phyloP scores from a whole-genome alignment of 2,888 invertebrate genomes.

The Catocala nupta region DNA sequence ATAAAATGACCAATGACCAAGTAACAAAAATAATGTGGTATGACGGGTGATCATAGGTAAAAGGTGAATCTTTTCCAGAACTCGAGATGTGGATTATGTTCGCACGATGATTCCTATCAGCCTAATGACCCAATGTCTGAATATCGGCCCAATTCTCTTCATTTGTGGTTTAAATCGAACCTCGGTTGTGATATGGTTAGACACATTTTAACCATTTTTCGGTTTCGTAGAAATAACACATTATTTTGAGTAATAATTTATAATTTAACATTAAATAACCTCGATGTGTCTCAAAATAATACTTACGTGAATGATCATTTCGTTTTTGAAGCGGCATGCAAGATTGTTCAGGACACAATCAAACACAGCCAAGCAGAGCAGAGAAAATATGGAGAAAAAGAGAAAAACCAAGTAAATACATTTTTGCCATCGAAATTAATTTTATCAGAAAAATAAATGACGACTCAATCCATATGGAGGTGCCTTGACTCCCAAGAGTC shows the following conservation, averaged over 20 bases:
- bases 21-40: conserved; percentile 68
- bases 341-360: conserved; percentile 93
- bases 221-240: conserved; percentile 43
- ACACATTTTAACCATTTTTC: conserved; percentile 38
- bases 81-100: conserved; percentile 50
- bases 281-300: conserved; percentile 88
- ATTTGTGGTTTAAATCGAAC: conserved; percentile 39
- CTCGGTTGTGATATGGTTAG: conserved; percentile 43
- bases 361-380: conserved; percentile 95
- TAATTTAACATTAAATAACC: conserved; percentile 58
- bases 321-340: conserved; percentile 92
- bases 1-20: conserved; percentile 64
- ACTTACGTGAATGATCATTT: conserved; percentile 92
- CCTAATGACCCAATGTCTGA: conserved; percentile 47
- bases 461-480: conserved; percentile 82
- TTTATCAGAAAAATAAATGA: conserved; percentile 85
- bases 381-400: conserved; percentile 93
- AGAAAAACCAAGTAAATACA: conserved; percentile 92
- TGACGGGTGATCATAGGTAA: conserved; percentile 77
- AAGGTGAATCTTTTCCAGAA: conserved; percentile 66
- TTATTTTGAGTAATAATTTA: conserved; percentile 50
- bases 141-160: conserved; percentile 36
- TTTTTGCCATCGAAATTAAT: conserved; percentile 86
- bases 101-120: conserved; percentile 53
- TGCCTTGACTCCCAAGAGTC: conserved; percentile 73